Evolutionary conservation across 1,140 invertebrate species (phyloP).

Genomic region (roundworm (Caenorhabditis elegans)): WBcel235 BX284606.5:8405001-8405500

Average conservation of each 20-base stretch:
- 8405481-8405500: not conserved
- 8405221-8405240: conserved; percentile 63
- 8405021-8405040: conserved; percentile 37
- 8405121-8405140: not conserved
- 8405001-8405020: conserved; percentile 45
- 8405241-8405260: conserved; percentile 53
- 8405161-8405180: conserved; percentile 21
- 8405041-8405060: conserved; percentile 43
- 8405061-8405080: conserved; percentile 34
- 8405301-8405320: conserved; percentile 58
- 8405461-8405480: conserved; percentile 60
- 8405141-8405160: too few relatives aligned
- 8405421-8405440: conserved; percentile 60
- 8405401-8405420: conserved; percentile 59
- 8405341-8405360: not conserved
- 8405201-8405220: conserved; percentile 63
- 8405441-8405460: conserved; percentile 61
- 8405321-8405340: conserved; percentile 54
- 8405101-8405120: not conserved
- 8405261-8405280: conserved; percentile 56
- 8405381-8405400: conserved; percentile 61
- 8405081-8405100: not conserved
- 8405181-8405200: conserved; percentile 58
- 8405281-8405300: conserved; percentile 50
- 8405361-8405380: conserved; percentile 55